Percentiles rank a stretch among this genome's conserved stretches.
Evolutionary conservation across 2,113 vertebrate species (phyloP).

Genomic region (Parotia lawesii): DNA sequence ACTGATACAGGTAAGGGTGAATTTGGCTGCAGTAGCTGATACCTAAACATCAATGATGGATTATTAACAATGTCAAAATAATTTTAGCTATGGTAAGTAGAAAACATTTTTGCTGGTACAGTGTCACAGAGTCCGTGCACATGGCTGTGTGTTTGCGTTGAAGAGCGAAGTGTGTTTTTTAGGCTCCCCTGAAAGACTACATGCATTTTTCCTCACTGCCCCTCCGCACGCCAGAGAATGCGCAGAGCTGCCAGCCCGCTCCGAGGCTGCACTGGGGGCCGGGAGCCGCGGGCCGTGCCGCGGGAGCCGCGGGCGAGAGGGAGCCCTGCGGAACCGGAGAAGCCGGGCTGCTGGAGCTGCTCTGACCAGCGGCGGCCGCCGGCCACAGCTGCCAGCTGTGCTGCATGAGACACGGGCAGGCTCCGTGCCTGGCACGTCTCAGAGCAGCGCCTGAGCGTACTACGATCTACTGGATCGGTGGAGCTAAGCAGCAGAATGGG

Average conservation of each 20-base stretch:
- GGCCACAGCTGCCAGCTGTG: not conserved
- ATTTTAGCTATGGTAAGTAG: not conserved
- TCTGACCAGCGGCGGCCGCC: not conserved
- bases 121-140: not conserved
- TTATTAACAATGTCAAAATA: not conserved
- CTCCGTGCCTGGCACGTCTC: not conserved
- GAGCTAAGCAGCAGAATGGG: not conserved
- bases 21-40: not conserved
- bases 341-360: not conserved
- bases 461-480: accelerated
- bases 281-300: accelerated
- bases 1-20: not conserved
- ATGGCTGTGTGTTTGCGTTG: accelerated
- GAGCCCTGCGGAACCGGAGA: not conserved
- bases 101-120: not conserved
- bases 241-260: not conserved
- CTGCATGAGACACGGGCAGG: not conserved
- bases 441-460: not conserved
- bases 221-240: accelerated
- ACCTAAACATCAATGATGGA: not conserved
- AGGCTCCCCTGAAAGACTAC: not conserved
- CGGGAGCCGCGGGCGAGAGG: not conserved
- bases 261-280: accelerated
- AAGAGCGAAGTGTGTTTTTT: not conserved
- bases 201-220: not conserved